Evolutionary conservation across 2,113 vertebrate genomes (phyloP).

Genomic region (Zosterops japonicus): DNA sequence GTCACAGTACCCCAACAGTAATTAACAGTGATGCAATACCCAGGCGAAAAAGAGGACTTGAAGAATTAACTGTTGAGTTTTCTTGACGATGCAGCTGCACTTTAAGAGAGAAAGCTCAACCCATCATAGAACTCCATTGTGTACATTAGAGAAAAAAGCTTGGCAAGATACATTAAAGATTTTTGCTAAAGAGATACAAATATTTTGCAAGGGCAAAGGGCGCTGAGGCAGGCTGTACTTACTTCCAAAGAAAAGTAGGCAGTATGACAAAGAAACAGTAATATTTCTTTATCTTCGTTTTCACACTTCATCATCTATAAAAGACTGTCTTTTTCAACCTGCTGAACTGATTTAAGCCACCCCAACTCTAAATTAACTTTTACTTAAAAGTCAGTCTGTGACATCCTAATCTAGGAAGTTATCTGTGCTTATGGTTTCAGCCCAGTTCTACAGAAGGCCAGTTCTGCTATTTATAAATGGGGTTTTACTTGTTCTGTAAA

Average conservation of each 20-base stretch:
- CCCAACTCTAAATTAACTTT: constrained; percentile 30
- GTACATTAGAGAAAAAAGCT: constrained; percentile 59
- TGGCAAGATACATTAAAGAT: constrained; percentile 60
- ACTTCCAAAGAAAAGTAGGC: constrained; percentile 52
- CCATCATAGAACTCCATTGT: constrained; percentile 37
- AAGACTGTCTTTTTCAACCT: constrained; percentile 60
- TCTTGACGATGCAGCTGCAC: constrained; percentile 52
- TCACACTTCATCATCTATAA: constrained; percentile 63
- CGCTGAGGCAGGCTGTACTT: constrained; percentile 45
- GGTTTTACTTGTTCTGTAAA: not conserved
- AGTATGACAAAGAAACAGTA: constrained; percentile 62
- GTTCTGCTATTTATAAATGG: constrained; percentile 13
- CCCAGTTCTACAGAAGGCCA: not conserved
- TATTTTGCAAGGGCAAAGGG: constrained; percentile 65
- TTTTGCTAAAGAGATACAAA: constrained; percentile 65
- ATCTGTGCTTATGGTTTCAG: not conserved
- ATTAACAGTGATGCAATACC: constrained; percentile 76
- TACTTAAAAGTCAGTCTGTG: not conserved
- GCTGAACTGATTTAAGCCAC: constrained; percentile 55
- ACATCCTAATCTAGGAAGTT: constrained; percentile 29
- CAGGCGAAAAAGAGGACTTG: constrained; percentile 67
- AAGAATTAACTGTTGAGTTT: constrained; percentile 67
- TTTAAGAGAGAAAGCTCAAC: constrained; percentile 46
- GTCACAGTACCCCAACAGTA: constrained; percentile 70
- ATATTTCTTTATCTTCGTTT: constrained; percentile 60